Evolutionary conservation across 1,140 invertebrate genomes (phyloP).

Genomic region (Phymastichus coffea): DNA sequence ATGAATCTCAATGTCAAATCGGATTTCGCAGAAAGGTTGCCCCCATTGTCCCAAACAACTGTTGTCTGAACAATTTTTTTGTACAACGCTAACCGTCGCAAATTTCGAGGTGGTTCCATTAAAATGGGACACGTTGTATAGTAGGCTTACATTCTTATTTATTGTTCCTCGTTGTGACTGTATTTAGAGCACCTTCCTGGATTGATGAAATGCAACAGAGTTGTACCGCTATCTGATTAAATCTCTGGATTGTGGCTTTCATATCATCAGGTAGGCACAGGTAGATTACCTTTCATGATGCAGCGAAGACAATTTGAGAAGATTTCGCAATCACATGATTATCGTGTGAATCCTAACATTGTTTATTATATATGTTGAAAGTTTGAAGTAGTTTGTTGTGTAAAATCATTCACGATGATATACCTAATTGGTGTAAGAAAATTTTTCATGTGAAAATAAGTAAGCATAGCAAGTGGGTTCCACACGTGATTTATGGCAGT

Average conservation of each 20-base stretch:
- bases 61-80: no score
- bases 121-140: no score
- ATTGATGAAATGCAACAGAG: constrained; percentile 29
- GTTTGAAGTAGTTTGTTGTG: constrained; percentile 4
- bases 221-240: constrained; percentile 20
- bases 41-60: no score
- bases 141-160: no score
- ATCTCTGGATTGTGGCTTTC: constrained; percentile 19
- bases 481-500: constrained; percentile 5
- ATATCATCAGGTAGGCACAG: constrained; percentile 20
- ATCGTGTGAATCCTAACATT: neutral
- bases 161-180: neutral
- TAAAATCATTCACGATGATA: constrained; percentile 9
- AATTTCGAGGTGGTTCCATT: no score
- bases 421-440: constrained; percentile 2
- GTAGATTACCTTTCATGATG: no score
- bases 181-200: constrained; percentile 28
- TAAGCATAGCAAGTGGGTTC: constrained; percentile 1
- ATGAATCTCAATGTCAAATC: no score
- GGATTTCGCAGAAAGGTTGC: no score
- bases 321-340: neutral
- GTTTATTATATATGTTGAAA: constrained; percentile 5
- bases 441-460: constrained; percentile 7
- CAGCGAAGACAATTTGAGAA: no score
- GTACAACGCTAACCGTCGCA: no score